Evolutionary conservation across 2,113 vertebrate genomes (phyloP).

Genomic region (Antechinus stuartii): DNA sequence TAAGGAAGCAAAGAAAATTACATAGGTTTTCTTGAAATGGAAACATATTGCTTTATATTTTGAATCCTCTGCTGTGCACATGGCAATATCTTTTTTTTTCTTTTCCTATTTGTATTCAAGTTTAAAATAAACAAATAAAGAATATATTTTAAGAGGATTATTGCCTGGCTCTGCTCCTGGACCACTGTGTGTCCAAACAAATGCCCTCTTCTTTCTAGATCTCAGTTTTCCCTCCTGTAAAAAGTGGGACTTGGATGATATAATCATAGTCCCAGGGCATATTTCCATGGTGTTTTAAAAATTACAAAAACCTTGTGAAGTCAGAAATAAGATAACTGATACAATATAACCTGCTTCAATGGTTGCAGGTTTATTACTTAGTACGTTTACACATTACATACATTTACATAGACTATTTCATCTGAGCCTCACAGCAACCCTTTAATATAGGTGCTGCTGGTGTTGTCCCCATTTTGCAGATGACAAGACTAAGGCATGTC

Average conservation of each 20-base stretch:
- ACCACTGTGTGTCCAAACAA: background rate
- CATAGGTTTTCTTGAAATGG: too few species aligned
- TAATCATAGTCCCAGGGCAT: background rate
- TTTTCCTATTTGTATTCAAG: too few species aligned
- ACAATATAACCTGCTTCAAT: background rate
- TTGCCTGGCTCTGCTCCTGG: background rate
- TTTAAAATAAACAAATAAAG: too few species aligned
- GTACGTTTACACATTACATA: too few species aligned
- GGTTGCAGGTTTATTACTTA: background rate
- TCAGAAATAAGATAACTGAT: background rate
- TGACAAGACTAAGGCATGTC: background rate
- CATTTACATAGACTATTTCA: background rate
- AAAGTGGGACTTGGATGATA: background rate
- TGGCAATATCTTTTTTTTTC: too few species aligned
- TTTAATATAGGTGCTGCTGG: background rate
- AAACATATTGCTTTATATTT: too few species aligned
- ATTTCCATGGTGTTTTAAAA: background rate
- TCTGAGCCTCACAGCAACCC: background rate
- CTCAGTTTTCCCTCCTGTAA: background rate
- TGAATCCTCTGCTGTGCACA: too few species aligned
- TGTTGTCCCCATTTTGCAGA: background rate
- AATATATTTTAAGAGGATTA: too few species aligned
- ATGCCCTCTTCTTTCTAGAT: background rate
- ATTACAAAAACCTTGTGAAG: background rate
- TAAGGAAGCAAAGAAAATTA: too few species aligned